Evolutionary conservation across 2,113 vertebrate genomes (phyloP).

Genomic region (Cinclus mexicanus): DNA sequence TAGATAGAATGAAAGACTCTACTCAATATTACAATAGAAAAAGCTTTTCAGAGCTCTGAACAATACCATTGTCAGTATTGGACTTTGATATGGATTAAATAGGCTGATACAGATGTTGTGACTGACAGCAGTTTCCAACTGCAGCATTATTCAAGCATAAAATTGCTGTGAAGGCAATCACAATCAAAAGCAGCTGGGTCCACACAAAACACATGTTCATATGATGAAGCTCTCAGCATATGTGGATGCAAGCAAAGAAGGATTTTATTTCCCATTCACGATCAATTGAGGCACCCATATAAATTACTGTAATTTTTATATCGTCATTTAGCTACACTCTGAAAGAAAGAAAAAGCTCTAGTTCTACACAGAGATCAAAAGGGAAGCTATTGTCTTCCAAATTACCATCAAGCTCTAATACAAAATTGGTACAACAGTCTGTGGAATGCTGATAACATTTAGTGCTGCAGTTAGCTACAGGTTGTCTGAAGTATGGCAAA

Average conservation of each 20-base stretch:
- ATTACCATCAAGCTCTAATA: slow-evolving; percentile 26
- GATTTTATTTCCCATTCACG: slow-evolving; percentile 30
- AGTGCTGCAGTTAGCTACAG: slow-evolving; percentile 15
- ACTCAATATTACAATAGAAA: background rate
- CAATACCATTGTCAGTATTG: background rate
- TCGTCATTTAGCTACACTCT: background rate
- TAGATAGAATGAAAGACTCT: background rate
- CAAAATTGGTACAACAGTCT: slow-evolving; percentile 57
- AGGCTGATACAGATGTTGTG: slow-evolving; percentile 5
- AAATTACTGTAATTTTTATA: slow-evolving; percentile 50
- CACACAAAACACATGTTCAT: slow-evolving; percentile 30
- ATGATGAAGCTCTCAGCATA: background rate
- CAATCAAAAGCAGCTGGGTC: slow-evolving; percentile 35
- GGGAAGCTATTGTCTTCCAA: slow-evolving; percentile 59
- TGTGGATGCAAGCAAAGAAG: background rate
- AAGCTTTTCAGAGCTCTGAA: background rate
- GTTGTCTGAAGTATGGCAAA: background rate
- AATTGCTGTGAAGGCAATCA: slow-evolving; percentile 38
- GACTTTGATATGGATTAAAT: background rate
- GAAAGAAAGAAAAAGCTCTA: slow-evolving; percentile 43
- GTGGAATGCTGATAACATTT: slow-evolving; percentile 61
- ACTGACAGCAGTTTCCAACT: slow-evolving; percentile 33
- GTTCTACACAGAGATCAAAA: slow-evolving; percentile 49
- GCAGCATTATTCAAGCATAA: slow-evolving; percentile 16
- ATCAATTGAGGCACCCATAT: slow-evolving; percentile 6